Base-by-base conservation (phyloP, 2,888 invertebrate genomes). In the Shargacucullia verbasci region DNA sequence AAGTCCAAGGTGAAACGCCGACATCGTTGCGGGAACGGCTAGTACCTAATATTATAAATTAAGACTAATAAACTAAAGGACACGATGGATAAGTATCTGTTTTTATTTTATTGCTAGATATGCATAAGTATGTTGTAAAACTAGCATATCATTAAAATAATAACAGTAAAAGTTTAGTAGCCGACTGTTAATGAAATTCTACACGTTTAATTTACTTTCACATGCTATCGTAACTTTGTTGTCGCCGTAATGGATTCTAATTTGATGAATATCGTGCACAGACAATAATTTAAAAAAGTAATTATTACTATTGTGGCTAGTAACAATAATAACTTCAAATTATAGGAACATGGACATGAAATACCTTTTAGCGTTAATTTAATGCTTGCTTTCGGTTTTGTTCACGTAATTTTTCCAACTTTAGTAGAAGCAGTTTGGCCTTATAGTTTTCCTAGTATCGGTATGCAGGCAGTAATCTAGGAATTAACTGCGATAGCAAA, bases 231-330 rank as follows among this genome's bases (percentile, higher is more conserved):
- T 40, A 61, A 47, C 37, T 52, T 48, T 20, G 50, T 55, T 59
- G 56, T 70, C 55, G 43, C 57, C 31, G 37, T 76, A 76, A 73
- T 76, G 65, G 66, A 69, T 55, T 73, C 53, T 60, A 66, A 62
- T 66, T 62, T 66, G 66, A 73, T 69, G 63, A 54, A 43, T 56
- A 56, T 62, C 58, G 59, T 52, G 37, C 40, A 57, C 35, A 37
- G 49, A 63, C 39, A 70, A 39, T 65, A 50, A 62, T 54, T 57
- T 40, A 29, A 55, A 72, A 59, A 46, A 40, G 33, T 54, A 50
- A 49, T 57, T 59, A 56, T 58, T 50, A 41, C 11, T 54, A 29
- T 59, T 27, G 45, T 38, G 43, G 48, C 13, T 8, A 25, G 29
- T 54, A 39, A 66, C 43, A 25, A 33, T 55, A 68, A 59, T 68